Evolutionary conservation across 2,797 vertebrate species (phyloP).

Genomic region (Chelonia mydas): DNA sequence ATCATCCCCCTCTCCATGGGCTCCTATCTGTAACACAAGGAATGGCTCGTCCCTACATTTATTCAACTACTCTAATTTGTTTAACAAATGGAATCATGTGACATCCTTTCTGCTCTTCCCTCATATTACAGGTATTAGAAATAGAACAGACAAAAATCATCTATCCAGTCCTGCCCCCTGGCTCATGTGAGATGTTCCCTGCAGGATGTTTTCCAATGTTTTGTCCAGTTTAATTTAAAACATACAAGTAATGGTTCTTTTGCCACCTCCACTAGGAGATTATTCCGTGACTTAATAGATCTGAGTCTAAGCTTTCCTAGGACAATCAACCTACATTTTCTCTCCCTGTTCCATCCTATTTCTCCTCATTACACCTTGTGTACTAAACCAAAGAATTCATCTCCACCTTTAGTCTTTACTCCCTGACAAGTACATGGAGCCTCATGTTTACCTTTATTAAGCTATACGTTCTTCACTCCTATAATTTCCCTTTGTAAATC

Average conservation of each 20-base stretch:
- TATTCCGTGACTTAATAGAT: not conserved
- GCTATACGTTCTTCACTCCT: slow-evolving; percentile 43
- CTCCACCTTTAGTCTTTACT: slow-evolving; percentile 23
- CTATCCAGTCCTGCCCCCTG: not conserved
- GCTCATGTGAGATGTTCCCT: not conserved
- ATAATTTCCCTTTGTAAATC: slow-evolving; percentile 74
- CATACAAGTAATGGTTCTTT: not conserved
- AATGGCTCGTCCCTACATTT: slow-evolving; percentile 65
- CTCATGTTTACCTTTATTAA: slow-evolving; percentile 72
- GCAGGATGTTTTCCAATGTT: slow-evolving; percentile 27
- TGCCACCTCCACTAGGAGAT: not conserved
- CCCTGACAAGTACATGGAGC: slow-evolving; percentile 67
- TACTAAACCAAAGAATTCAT: slow-evolving; percentile 26
- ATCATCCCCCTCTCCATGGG: not conserved
- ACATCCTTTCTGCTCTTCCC: slow-evolving; percentile 35
- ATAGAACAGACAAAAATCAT: not conserved
- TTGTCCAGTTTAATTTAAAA: slow-evolving; percentile 30
- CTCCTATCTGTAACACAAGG: slow-evolving; percentile 31
- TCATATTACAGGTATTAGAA: slow-evolving; percentile 22
- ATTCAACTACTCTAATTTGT: slow-evolving; percentile 35
- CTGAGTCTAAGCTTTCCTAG: not conserved
- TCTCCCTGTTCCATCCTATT: slow-evolving; percentile 61
- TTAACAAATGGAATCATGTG: not conserved
- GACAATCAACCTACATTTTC: slow-evolving; percentile 14
- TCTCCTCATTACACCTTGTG: not conserved